Conservation (phyloP, 2,797 vertebrate species). For the Acipenser oxyrinchus region DNA sequence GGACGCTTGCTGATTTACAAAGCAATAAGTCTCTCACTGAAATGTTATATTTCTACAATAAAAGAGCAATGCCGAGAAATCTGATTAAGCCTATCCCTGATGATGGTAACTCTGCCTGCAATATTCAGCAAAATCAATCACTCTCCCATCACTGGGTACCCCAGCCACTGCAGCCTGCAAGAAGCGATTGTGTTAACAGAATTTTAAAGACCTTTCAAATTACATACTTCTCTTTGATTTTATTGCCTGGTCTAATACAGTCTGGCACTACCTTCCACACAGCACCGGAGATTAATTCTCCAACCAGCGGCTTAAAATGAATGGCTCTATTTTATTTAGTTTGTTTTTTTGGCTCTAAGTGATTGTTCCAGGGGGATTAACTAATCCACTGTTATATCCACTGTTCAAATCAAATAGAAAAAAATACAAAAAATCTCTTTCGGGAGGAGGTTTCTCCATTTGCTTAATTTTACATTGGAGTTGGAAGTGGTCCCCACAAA, state of each 20-base stretch:
- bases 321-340: too few relatives aligned
- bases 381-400: too few relatives aligned
- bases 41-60: neutral
- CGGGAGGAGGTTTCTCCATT: too few relatives aligned
- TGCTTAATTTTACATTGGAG: too few relatives aligned
- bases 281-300: too few relatives aligned
- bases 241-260: neutral
- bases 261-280: too few relatives aligned
- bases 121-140: conserved; percentile 26
- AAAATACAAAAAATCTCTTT: too few relatives aligned
- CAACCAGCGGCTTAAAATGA: too few relatives aligned
- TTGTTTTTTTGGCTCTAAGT: too few relatives aligned
- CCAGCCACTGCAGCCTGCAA: neutral
- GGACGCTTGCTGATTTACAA: neutral
- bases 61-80: neutral
- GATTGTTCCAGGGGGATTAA: too few relatives aligned
- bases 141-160: neutral
- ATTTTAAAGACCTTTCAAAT: neutral
- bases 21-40: neutral
- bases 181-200: conserved; percentile 3
- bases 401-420: too few relatives aligned
- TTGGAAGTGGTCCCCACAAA: too few relatives aligned
- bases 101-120: neutral
- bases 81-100: neutral
- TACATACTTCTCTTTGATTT: conserved; percentile 5